Percentiles rank a stretch among this genome's conserved stretches.
These are phyloP conservation scores for Drosophila greeni DNA, from an alignment of 2,888 invertebrate genomes.

Conservation along the genomic window DNA sequence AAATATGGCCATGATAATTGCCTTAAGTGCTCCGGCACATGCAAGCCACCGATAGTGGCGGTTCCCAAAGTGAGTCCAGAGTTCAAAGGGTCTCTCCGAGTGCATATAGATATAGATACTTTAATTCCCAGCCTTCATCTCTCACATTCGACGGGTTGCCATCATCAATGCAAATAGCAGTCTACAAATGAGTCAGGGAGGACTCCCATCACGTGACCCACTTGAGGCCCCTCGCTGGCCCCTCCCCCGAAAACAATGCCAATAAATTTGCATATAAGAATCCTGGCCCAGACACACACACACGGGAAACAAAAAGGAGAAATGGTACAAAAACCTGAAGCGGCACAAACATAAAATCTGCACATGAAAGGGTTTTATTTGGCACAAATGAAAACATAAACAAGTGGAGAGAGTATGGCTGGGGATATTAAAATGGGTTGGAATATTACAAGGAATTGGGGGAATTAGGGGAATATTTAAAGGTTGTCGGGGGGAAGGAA, in stretches of 20 bases:
- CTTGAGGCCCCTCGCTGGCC: conserved; percentile 33
- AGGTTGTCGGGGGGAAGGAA: neutral
- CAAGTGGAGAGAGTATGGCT: conserved; percentile 22
- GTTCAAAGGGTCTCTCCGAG: conserved; percentile 28
- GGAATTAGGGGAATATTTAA: neutral
- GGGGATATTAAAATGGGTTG: conserved; percentile 1
- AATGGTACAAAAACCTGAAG: conserved; percentile 20
- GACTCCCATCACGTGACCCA: conserved; percentile 50
- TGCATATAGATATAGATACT: neutral
- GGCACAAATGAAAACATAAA: conserved; percentile 56
- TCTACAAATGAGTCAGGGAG: conserved; percentile 31
- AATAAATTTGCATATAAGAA: conserved; percentile 72
- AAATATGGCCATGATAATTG: conserved; percentile 60
- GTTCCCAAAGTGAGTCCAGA: conserved; percentile 24
- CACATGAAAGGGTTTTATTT: conserved; percentile 52
- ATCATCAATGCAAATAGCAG: conserved; percentile 43
- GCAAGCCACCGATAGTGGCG: conserved; percentile 28
- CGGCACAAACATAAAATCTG: conserved; percentile 49
- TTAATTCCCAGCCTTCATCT: conserved; percentile 21
- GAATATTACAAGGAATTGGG: neutral
- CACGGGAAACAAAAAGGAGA: conserved; percentile 9
- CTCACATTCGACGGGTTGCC: conserved; percentile 19
- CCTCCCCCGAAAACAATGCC: conserved; percentile 45
- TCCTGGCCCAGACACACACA: conserved; percentile 38
- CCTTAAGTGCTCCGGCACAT: conserved; percentile 63